Conservation (phyloP, 92 coral and sea anemone genomes). For the Palythoa caribaeorum region DNA sequence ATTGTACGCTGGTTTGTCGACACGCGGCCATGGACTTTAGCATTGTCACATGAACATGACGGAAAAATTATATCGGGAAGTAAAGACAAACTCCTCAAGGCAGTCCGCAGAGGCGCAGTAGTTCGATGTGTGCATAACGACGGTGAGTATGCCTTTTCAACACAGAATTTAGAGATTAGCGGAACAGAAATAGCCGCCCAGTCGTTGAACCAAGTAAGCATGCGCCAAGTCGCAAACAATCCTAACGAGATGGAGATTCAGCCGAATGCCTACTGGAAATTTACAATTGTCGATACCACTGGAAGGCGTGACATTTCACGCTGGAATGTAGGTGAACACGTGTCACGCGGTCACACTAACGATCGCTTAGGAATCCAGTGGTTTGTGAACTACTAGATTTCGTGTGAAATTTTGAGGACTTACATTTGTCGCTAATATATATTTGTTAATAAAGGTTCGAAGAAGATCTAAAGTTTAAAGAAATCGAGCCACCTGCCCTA, state of each 20-base stretch:
- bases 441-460: too few relatives aligned
- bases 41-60: slow-evolving; percentile 33
- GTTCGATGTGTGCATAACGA: slow-evolving; percentile 50
- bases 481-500: too few relatives aligned
- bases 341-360: slow-evolving; percentile 53
- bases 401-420: too few relatives aligned
- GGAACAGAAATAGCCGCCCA: slow-evolving; percentile 45
- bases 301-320: slow-evolving; percentile 57
- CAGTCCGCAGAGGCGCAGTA: slow-evolving; percentile 31
- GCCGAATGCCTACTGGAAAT: slow-evolving; percentile 55
- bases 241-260: slow-evolving; percentile 35
- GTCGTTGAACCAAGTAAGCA: slow-evolving; percentile 54
- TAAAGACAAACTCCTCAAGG: slow-evolving; percentile 21
- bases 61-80: slow-evolving; percentile 41
- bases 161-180: slow-evolving; percentile 47
- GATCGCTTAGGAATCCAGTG: slow-evolving; percentile 46
- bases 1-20: slow-evolving; percentile 48
- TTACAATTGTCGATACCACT: slow-evolving; percentile 39
- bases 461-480: too few relatives aligned
- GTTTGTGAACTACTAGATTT: slow-evolving; percentile 27
- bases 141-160: slow-evolving; percentile 29
- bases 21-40: slow-evolving; percentile 34
- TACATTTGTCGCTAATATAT: too few relatives aligned
- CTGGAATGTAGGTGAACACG: slow-evolving; percentile 63
- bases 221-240: slow-evolving; percentile 25